Percentiles rank a stretch among this genome's conserved stretches.
phyloP scores from a whole-genome alignment of 2,113 vertebrate genomes.

The Sorex araneus region DNA sequence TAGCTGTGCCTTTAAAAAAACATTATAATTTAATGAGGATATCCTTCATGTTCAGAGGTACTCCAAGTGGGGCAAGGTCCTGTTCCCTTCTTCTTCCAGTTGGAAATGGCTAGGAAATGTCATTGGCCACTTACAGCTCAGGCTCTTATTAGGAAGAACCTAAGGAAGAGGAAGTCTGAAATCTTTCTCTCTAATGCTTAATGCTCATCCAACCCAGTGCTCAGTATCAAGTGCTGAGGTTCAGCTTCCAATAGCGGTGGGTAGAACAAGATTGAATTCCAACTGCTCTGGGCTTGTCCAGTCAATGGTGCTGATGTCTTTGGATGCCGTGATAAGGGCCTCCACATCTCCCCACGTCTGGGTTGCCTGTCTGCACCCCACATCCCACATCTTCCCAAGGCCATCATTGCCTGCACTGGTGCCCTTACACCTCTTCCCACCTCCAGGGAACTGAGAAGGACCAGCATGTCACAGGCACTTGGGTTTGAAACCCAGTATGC shows the following conservation, averaged over 20 bases:
- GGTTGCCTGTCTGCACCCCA: not conserved
- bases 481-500: not conserved
- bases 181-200: not conserved
- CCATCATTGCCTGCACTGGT: not conserved
- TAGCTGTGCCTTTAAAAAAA: not conserved
- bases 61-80: not conserved
- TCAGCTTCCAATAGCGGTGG: not conserved
- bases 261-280: not conserved
- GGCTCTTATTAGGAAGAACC: not conserved
- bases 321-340: not conserved
- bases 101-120: not conserved
- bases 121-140: not conserved
- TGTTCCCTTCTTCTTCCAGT: not conserved
- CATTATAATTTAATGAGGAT: not conserved
- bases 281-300: not conserved
- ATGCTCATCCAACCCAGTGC: no score
- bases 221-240: not conserved
- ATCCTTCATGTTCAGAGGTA: constrained; percentile 23
- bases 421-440: not conserved
- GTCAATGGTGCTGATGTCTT: not conserved
- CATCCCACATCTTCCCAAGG: not conserved
- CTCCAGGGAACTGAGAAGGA: not conserved
- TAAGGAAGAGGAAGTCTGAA: not conserved
- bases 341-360: not conserved
- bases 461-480: not conserved